Conservation (phyloP, 2,113 vertebrate species). For the Crotalus tigris region DNA sequence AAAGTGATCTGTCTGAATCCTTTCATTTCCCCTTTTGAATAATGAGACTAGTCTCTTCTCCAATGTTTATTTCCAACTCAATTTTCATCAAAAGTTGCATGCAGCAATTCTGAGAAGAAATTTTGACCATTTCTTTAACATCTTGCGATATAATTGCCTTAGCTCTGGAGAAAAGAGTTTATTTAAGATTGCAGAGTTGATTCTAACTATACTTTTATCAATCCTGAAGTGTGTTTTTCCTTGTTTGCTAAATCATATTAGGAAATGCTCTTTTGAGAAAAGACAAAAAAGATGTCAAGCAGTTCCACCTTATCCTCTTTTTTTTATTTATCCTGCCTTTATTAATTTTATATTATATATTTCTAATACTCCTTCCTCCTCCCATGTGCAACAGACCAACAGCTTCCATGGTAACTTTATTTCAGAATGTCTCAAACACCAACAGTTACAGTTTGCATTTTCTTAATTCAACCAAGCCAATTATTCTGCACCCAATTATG, state of each 20-base stretch:
- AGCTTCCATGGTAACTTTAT: neutral
- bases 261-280: neutral
- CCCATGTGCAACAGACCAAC: neutral
- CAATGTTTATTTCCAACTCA: neutral
- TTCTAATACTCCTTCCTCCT: neutral
- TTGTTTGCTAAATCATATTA: neutral
- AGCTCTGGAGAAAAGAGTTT: neutral
- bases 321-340: neutral
- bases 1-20: neutral
- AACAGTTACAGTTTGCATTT: neutral
- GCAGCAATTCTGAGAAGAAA: neutral
- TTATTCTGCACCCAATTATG: neutral
- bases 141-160: neutral
- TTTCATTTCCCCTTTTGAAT: neutral
- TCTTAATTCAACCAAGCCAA: neutral
- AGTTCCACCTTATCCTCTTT: neutral
- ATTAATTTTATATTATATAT: neutral
- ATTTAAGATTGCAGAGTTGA: neutral
- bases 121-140: neutral
- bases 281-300: neutral
- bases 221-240: neutral
- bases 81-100: neutral
- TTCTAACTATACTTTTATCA: neutral
- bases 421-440: neutral
- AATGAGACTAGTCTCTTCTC: neutral